phyloP scores from a whole-genome alignment of 1,140 invertebrate genomes.

The Drosophila nikananu region DNA sequence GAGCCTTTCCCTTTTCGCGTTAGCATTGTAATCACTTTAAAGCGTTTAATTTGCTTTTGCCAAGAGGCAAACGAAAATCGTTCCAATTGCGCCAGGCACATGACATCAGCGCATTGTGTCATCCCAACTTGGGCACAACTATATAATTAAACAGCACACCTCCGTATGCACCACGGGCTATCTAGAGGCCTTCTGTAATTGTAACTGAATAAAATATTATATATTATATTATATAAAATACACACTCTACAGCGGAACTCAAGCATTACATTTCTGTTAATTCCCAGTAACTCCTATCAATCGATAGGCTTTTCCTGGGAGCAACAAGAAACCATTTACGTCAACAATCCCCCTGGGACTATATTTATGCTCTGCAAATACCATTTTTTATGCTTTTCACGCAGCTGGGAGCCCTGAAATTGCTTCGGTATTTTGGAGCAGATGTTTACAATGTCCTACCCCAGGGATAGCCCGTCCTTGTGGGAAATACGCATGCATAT shows the following conservation, averaged over 20 bases:
- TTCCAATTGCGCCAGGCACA: conserved; percentile 38
- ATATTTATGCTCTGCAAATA: conserved; percentile 19
- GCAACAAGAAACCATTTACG: background rate
- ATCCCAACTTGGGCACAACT: conserved; percentile 33
- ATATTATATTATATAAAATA: too few relatives aligned
- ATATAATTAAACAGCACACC: conserved; percentile 43
- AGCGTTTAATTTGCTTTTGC: conserved; percentile 14
- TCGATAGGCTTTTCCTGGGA: conserved; percentile 8
- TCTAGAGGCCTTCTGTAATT: background rate
- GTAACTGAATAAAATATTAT: conserved; percentile 9
- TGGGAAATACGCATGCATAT: conserved; percentile 22
- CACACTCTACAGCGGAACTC: background rate
- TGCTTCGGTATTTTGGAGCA: conserved; percentile 22
- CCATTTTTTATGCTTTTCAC: conserved; percentile 13
- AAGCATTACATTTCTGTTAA: background rate
- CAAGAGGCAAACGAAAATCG: conserved; percentile 26
- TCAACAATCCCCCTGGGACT: conserved; percentile 17
- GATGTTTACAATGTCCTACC: conserved; percentile 43
- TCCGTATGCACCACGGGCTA: background rate
- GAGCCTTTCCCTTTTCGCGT: background rate
- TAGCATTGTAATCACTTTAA: conserved; percentile 1
- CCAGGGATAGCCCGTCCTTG: conserved; percentile 24
- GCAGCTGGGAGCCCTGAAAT: conserved; percentile 37
- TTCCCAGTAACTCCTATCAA: background rate
- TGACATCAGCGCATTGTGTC: conserved; percentile 53